Evolutionary conservation across 2,113 vertebrate species (phyloP), one percentile per base, ranked within the genome.

Genomic region (Bostrychus sinensis): DNA sequence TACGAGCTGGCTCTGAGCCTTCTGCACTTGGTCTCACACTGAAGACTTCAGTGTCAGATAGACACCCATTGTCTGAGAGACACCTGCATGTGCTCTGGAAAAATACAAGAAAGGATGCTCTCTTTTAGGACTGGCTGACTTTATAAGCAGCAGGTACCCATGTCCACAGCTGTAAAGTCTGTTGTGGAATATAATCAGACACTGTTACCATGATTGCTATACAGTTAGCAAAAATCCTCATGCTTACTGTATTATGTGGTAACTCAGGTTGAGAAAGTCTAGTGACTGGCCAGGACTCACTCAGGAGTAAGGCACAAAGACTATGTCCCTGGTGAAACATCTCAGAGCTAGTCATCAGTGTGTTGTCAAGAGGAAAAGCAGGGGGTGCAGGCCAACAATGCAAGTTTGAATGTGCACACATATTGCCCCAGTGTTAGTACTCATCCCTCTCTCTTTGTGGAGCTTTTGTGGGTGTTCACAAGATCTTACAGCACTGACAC

Each of bases 401-500:
- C 80, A 76, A 88, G 90, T 88, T 89, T 91, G 69, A 91, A 83
- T 77, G 86, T 26, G 53, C 77, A 32, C 85, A 80, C 81, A 87
- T 82, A 87, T 80, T 78, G 75, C 74, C 85, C 76, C 88, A 89
- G 85, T 90, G 89, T 90, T 85, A 51, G 34, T 72, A 56, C 88
- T 89, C 89, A 86, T 89, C 82, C 88, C 82, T 89, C 88, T 87
- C 83, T 84, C 87, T 86, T 89, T 90, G 89, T 89, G 46, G 67
- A 59, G 77, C 83, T 81, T 91, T 88, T 90, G 87, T 89, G 86
- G 81, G 62, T 73, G 75, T 86, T 89, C 80, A 77, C 57, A n/a
- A 86, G 84, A 86, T 88, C 84, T 85, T 72, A 75, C 73, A 84
- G 83, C 65, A 43, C 82, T 84, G 78, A 86, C 87, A 86, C 82